Evolutionary conservation across 2,888 invertebrate species (phyloP).

Genomic region (Stenodera caucasica): DNA sequence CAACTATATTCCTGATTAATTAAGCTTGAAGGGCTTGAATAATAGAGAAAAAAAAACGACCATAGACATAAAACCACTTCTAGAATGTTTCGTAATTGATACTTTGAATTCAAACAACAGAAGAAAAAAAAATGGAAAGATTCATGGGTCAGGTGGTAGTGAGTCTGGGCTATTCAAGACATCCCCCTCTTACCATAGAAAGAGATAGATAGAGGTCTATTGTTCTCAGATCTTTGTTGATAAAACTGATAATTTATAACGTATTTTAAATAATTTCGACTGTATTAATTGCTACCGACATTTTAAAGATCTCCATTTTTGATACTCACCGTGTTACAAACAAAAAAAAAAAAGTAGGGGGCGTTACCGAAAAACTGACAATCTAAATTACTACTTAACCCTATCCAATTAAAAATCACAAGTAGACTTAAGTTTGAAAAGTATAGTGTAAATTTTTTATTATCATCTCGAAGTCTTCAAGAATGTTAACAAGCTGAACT

Average conservation of each 20-base stretch:
- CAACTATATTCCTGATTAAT: no score
- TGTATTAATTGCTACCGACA: constrained; percentile 44
- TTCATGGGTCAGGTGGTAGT: constrained; percentile 14
- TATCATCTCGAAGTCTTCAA: constrained; percentile 27
- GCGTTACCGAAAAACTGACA: constrained; percentile 41
- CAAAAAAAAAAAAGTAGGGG: constrained; percentile 39
- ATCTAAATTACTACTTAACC: constrained; percentile 41
- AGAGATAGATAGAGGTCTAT: no score
- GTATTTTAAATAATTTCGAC: constrained; percentile 46
- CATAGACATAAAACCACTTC: no score
- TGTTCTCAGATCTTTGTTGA: constrained; percentile 43
- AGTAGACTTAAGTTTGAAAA: no score
- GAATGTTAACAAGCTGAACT: constrained; percentile 30
- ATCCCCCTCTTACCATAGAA: no score
- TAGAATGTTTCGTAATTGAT: no score
- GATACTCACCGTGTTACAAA: no score
- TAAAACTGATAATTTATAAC: constrained; percentile 48
- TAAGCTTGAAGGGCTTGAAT: constrained; percentile 11
- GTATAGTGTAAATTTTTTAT: no score
- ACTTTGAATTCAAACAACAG: no score
- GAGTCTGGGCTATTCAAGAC: no score
- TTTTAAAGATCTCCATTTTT: constrained; percentile 34
- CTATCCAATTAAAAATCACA: constrained; percentile 32
- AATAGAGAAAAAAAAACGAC: no score
- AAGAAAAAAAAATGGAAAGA: no score